phyloP scores from a whole-genome alignment of 2,113 vertebrate species.

The Phylloscopus trochiloides region DNA sequence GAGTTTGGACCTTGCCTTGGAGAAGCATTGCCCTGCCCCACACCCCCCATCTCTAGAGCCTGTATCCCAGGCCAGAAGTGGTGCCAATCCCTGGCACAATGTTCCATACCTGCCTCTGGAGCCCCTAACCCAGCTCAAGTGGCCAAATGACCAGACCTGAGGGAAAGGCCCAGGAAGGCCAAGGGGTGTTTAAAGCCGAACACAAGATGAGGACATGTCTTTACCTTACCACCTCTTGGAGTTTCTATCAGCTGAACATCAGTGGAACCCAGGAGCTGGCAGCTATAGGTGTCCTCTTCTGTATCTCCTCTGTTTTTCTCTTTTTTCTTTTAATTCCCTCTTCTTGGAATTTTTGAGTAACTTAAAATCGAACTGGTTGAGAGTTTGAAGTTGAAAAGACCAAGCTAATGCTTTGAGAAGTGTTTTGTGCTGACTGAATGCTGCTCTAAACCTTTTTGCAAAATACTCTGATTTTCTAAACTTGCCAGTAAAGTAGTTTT shows the following conservation, averaged over 20 bases:
- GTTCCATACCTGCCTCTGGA: no score
- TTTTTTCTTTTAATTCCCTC: not conserved
- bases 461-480: not conserved
- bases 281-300: not conserved
- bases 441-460: not conserved
- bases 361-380: not conserved
- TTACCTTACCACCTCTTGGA: not conserved
- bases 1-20: not conserved
- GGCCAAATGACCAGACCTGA: not conserved
- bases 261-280: not conserved
- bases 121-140: not conserved
- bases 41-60: not conserved
- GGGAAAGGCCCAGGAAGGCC: not conserved
- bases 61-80: not conserved
- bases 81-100: not conserved
- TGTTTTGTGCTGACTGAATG: not conserved
- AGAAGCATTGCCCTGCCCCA: not conserved
- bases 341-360: not conserved
- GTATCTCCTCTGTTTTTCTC: not conserved
- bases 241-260: not conserved
- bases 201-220: accelerated
- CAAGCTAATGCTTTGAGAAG: not conserved
- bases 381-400: not conserved
- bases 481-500: not conserved
- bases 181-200: not conserved